phyloP scores from a whole-genome alignment of 2,888 invertebrate genomes.

The Pristionchus fissidentatus region DNA sequence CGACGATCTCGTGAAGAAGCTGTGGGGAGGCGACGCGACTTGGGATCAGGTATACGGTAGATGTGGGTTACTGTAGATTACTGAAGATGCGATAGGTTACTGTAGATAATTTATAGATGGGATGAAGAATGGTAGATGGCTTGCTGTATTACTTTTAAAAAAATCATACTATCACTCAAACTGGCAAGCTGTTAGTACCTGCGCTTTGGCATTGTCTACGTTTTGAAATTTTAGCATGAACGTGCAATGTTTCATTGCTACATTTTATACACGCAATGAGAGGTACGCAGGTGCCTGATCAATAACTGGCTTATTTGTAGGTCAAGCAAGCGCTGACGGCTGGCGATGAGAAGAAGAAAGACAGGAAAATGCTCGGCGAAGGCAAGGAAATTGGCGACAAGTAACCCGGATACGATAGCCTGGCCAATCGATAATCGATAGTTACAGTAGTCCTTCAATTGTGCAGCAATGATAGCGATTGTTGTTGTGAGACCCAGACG shows the following conservation, averaged over 20 bases:
- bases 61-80: background rate
- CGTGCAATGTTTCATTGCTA: no score
- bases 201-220: no score
- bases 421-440: constrained; percentile 4
- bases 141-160: no score
- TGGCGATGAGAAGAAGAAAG: constrained; percentile 3
- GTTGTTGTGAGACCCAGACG: background rate
- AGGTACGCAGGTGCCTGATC: no score
- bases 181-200: no score
- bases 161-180: no score
- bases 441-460: background rate
- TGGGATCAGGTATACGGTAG: constrained; percentile 33
- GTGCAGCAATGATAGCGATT: background rate
- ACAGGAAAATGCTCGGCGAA: background rate
- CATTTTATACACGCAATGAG: no score
- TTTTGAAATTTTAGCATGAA: no score
- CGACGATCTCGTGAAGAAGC: constrained; percentile 60
- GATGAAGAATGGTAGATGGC: no score
- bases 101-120: background rate
- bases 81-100: background rate
- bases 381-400: background rate
- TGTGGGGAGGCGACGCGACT: constrained; percentile 61
- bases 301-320: background rate
- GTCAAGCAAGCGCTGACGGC: background rate
- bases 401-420: constrained; percentile 25